A percentile compares a stretch with the other conserved stretches of the same genome.
Evolutionary conservation across 2,113 vertebrate species (phyloP).

Genomic region (Salvelinus namaycush): DNA sequence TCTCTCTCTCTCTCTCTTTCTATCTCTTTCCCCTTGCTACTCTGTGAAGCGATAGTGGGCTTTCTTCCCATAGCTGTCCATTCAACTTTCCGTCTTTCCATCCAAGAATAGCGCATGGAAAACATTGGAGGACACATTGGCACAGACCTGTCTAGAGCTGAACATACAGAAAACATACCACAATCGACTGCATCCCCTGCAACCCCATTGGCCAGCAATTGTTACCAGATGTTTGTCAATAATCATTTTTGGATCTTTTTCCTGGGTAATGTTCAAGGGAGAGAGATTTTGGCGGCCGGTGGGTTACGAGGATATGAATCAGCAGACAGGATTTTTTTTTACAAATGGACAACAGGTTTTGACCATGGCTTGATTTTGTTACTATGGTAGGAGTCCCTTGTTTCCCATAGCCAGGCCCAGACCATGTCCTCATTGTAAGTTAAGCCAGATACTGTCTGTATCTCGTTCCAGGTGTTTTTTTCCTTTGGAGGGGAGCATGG

Average conservation of each 20-base stretch:
- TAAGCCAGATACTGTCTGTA: not conserved
- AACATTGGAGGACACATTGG: slow-evolving; percentile 13
- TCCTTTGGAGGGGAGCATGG: not conserved
- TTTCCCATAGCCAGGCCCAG: not conserved
- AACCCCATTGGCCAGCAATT: not conserved
- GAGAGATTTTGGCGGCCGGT: slow-evolving; percentile 11
- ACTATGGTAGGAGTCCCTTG: not conserved
- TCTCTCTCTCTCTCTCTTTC: not conserved
- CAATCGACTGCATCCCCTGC: not conserved
- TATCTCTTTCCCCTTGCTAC: too few relatives aligned
- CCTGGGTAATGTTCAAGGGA: slow-evolving; percentile 11
- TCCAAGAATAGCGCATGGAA: slow-evolving; percentile 2
- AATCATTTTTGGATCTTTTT: slow-evolving; percentile 5
- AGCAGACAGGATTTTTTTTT: slow-evolving; percentile 45
- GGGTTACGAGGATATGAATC: slow-evolving; percentile 21
- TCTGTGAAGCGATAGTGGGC: too few relatives aligned
- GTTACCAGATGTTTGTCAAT: slow-evolving; percentile 9
- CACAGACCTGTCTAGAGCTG: slow-evolving; percentile 22
- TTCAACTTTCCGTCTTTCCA: not conserved
- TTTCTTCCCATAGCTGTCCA: not conserved
- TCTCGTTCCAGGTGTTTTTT: not conserved
- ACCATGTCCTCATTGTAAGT: not conserved
- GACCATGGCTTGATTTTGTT: not conserved
- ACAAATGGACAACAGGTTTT: slow-evolving; percentile 5
- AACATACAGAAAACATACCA: not conserved